A percentile compares a stretch with the other conserved stretches of the same genome.
These are phyloP conservation scores for Phortica variegata DNA, from an alignment of 1,140 invertebrate species.

Conservation along the genomic window DNA sequence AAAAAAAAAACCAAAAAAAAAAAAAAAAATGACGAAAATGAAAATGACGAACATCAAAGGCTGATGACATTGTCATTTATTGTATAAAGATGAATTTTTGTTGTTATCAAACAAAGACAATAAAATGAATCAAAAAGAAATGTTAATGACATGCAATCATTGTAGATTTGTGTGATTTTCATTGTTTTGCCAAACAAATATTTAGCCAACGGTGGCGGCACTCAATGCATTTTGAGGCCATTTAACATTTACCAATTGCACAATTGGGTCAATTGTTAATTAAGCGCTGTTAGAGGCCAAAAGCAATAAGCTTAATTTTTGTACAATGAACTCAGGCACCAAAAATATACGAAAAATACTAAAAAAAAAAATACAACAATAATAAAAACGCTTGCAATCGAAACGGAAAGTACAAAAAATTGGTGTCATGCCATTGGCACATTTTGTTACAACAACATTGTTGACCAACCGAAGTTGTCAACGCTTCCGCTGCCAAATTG, in stretches of 20 bases:
- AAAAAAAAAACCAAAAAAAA: constrained; percentile 34
- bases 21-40: constrained; percentile 30
- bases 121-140: constrained; percentile 33
- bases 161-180: no score
- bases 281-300: no score
- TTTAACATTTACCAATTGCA: constrained; percentile 1
- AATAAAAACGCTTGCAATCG: not conserved
- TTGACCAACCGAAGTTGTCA: not conserved
- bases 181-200: no score
- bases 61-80: constrained; percentile 11
- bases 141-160: no score
- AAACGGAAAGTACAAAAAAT: constrained; percentile 19
- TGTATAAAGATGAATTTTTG: constrained; percentile 22
- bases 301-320: no score
- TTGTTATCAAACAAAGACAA: not conserved
- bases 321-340: no score
- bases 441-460: constrained; percentile 24
- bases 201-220: no score
- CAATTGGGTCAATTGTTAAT: constrained; percentile 43
- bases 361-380: constrained; percentile 27
- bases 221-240: no score
- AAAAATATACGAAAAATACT: not conserved
- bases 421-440: constrained; percentile 55
- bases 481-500: not conserved
- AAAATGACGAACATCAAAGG: constrained; percentile 18